Percentiles rank a stretch among this genome's conserved stretches.
phyloP scores from a whole-genome alignment of 2,797 vertebrate genomes.

The Halcyon smyrnensis region DNA sequence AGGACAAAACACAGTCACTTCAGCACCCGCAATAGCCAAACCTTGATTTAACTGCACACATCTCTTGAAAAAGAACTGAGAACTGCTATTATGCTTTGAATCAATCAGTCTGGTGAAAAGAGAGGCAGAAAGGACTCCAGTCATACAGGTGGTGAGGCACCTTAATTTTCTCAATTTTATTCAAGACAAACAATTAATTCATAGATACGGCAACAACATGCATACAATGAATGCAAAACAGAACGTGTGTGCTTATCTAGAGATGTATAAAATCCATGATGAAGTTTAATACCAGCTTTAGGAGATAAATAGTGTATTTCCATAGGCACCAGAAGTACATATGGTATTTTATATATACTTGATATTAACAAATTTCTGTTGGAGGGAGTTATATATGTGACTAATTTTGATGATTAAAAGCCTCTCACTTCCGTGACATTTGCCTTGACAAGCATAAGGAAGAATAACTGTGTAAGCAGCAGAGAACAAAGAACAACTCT shows the following conservation, averaged over 20 bases:
- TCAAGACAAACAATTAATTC: not conserved
- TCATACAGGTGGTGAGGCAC: not conserved
- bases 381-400: not conserved
- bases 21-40: not conserved
- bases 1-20: not conserved
- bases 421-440: not conserved
- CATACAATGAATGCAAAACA: not conserved
- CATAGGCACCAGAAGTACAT: not conserved
- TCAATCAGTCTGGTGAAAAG: not conserved
- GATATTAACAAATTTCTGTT: not conserved
- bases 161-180: not conserved
- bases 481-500: not conserved
- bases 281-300: not conserved
- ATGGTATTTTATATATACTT: not conserved
- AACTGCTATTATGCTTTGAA: not conserved
- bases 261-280: not conserved
- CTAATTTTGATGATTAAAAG: not conserved
- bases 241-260: not conserved
- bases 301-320: not conserved
- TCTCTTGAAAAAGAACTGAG: not conserved
- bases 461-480: not conserved
- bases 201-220: not conserved
- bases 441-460: not conserved
- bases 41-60: not conserved
- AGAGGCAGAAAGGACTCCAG: not conserved